Evolutionary conservation across 2,888 invertebrate genomes (phyloP).

Genomic region (Sepioteuthis lessoniana): DNA sequence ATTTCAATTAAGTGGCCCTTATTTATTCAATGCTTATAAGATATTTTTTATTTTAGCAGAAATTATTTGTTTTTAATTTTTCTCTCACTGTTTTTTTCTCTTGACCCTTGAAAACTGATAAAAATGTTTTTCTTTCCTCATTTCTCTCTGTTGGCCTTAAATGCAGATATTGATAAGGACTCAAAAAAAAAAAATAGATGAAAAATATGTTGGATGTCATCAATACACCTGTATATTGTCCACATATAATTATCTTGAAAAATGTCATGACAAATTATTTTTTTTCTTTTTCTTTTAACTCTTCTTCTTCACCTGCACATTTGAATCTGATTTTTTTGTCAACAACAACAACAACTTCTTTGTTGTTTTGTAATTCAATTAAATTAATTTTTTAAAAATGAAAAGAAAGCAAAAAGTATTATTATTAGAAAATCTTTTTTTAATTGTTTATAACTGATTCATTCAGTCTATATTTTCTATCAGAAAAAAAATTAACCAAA

Average conservation of each 20-base stretch:
- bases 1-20: too few relatives aligned
- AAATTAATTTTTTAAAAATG: neutral
- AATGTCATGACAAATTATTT: neutral
- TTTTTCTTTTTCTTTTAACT: neutral
- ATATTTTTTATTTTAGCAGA: neutral
- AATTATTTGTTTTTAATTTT: neutral
- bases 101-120: neutral
- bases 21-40: neutral
- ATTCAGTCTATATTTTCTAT: neutral
- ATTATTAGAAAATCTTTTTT: neutral
- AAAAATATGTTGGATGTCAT: neutral
- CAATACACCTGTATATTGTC: slow-evolving; percentile 33
- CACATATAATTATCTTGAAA: neutral
- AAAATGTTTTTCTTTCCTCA: neutral
- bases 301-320: neutral
- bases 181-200: neutral
- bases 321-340: neutral
- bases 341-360: neutral
- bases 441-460: neutral
- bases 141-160: neutral
- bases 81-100: neutral
- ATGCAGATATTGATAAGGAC: neutral
- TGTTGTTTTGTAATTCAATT: neutral
- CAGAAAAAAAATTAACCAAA: neutral
- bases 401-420: neutral